Conservation (phyloP, 1,140 invertebrate genomes). For the Bathynomus jamesi region DNA sequence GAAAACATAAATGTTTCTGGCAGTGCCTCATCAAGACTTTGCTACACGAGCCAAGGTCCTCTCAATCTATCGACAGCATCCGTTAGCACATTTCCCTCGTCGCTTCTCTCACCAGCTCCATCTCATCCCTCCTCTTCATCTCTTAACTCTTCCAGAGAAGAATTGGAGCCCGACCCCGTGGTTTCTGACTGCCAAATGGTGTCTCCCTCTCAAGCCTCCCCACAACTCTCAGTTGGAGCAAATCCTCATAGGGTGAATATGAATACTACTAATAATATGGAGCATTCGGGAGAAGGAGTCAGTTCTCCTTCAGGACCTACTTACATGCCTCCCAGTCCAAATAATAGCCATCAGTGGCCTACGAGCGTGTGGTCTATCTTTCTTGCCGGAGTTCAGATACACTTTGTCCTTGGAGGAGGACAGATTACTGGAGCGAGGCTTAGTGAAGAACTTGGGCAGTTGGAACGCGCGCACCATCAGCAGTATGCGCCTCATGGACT, state of each 20-base stretch:
- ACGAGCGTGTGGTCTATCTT: conserved; percentile 39
- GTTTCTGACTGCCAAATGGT: conserved; percentile 19
- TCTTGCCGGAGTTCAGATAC: conserved; percentile 38
- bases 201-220: conserved; percentile 8
- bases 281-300: not conserved
- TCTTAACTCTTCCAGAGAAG: conserved; percentile 39
- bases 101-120: conserved; percentile 40
- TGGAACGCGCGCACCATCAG: conserved; percentile 38
- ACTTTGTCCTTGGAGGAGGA: conserved; percentile 37
- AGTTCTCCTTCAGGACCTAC: conserved; percentile 24
- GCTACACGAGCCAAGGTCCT: conserved; percentile 11
- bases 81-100: conserved; percentile 37
- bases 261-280: too few relatives aligned
- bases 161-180: conserved; percentile 27
- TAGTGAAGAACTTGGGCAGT: conserved; percentile 31
- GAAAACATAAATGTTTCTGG: conserved; percentile 17
- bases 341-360: conserved; percentile 28
- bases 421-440: conserved; percentile 30
- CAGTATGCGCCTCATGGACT: conserved; percentile 34
- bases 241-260: conserved; percentile 1
- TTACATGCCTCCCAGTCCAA: conserved; percentile 21
- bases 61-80: conserved; percentile 27
- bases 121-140: conserved; percentile 43
- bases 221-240: conserved; percentile 22
- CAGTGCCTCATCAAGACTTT: not conserved